Percentiles rank a stretch among this genome's conserved stretches.
Conservation (phyloP, 2,888 invertebrate genomes). For the Pemphredon lugubris region DNA sequence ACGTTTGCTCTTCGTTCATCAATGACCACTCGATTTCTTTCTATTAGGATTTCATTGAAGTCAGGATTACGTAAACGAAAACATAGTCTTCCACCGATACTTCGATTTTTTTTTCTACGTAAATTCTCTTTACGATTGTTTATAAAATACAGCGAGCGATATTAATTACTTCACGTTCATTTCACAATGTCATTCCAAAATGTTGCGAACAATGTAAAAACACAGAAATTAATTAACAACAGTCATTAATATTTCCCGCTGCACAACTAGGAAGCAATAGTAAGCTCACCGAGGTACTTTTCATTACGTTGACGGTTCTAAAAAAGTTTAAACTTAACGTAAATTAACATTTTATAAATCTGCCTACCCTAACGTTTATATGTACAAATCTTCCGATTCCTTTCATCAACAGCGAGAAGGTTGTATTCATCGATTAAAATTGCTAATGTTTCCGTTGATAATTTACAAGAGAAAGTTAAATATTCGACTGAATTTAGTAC, state of each 20-base stretch:
- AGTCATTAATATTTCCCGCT: conserved; percentile 5
- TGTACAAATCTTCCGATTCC: conserved; percentile 3
- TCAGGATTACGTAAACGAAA: conserved; percentile 28
- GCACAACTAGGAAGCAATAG: conserved; percentile 31
- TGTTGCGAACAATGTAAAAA: background rate
- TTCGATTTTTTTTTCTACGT: conserved; percentile 32
- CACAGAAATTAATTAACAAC: background rate
- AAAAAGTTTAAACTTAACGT: conserved; percentile 9
- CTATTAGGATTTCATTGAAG: conserved; percentile 9
- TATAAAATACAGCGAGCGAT: conserved; percentile 3
- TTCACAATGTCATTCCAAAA: conserved; percentile 1
- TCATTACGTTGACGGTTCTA: conserved; percentile 18
- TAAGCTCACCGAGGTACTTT: conserved; percentile 47
- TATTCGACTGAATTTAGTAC: too few relatives aligned
- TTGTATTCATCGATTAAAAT: background rate
- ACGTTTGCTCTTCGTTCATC: background rate
- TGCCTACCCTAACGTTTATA: background rate
- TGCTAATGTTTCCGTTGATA: background rate
- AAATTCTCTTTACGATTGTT: conserved; percentile 10
- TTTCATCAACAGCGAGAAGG: background rate
- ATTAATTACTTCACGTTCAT: background rate
- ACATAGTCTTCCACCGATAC: conserved; percentile 27
- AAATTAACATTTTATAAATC: conserved; percentile 17
- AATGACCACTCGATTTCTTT: conserved; percentile 2
- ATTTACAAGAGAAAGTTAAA: too few relatives aligned